phyloP scores from a whole-genome alignment of 2,113 vertebrate species.

The Burhinus oedicnemus region DNA sequence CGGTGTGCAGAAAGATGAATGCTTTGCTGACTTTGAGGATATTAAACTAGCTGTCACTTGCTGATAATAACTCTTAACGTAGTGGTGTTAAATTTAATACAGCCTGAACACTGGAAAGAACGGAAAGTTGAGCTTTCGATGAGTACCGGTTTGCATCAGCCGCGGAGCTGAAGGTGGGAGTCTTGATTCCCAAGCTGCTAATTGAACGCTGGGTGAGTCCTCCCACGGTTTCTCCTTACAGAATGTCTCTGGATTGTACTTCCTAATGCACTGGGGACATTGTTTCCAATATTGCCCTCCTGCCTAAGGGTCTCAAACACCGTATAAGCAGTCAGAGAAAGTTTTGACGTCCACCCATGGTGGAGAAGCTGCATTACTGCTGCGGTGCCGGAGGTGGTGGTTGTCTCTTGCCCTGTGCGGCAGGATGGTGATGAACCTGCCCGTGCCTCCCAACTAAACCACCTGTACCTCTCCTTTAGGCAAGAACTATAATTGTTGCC shows the following conservation, averaged over 20 bases:
- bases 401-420: rapidly evolving
- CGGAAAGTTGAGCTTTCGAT: background rate
- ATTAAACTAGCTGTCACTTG: background rate
- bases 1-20: background rate
- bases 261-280: background rate
- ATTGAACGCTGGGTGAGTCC: background rate
- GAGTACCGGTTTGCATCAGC: background rate
- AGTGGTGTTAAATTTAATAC: background rate
- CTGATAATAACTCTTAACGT: background rate
- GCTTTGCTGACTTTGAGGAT: background rate
- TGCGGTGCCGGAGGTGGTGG: background rate
- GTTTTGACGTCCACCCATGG: rapidly evolving
- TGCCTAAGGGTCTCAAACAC: background rate
- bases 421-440: background rate
- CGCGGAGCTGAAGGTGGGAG: background rate
- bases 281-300: background rate
- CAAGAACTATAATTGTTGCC: background rate
- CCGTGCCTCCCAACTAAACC: too few relatives aligned
- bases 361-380: background rate
- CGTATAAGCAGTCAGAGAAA: background rate
- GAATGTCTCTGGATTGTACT: background rate
- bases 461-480: background rate
- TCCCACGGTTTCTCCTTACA: background rate
- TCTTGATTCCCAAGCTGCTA: background rate
- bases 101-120: background rate